phyloP scores from a whole-genome alignment of 2,797 vertebrate genomes.

The Sparidentex hasta region DNA sequence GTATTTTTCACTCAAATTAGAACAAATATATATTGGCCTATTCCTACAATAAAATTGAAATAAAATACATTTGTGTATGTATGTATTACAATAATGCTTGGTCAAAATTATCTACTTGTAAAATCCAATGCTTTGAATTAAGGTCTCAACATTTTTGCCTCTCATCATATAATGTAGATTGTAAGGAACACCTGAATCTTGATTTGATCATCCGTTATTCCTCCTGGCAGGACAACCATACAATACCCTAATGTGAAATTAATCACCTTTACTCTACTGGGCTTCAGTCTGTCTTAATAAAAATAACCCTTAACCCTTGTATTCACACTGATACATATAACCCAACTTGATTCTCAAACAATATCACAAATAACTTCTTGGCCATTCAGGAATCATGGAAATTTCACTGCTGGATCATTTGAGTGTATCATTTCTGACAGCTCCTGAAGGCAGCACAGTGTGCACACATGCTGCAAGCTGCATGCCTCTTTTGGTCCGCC shows the following conservation, averaged over 20 bases:
- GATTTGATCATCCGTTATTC: not conserved
- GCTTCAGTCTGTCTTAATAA: too few relatives aligned
- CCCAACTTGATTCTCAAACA: not conserved
- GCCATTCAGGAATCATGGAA: not conserved
- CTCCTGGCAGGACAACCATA: not conserved
- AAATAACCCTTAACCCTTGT: not conserved
- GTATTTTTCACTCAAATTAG: not conserved
- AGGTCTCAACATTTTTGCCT: too few relatives aligned
- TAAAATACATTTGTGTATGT: too few relatives aligned
- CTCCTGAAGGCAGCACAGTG: conserved; percentile 56
- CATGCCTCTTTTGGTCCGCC: conserved; percentile 44
- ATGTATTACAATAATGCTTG: too few relatives aligned
- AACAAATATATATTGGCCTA: too few relatives aligned
- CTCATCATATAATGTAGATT: too few relatives aligned
- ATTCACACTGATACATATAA: not conserved
- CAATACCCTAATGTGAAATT: not conserved
- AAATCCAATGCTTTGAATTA: not conserved
- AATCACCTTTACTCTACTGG: not conserved
- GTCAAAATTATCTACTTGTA: not conserved
- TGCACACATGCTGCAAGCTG: conserved; percentile 57
- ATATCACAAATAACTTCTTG: not conserved
- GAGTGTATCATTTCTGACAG: conserved; percentile 24
- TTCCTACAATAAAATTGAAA: too few relatives aligned
- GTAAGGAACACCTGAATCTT: too few relatives aligned
- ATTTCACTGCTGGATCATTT: not conserved